Evolutionary conservation across 2,797 vertebrate genomes (phyloP), one percentile per base, ranked within the genome.

Genomic region (Sorex maritimensis): DNA sequence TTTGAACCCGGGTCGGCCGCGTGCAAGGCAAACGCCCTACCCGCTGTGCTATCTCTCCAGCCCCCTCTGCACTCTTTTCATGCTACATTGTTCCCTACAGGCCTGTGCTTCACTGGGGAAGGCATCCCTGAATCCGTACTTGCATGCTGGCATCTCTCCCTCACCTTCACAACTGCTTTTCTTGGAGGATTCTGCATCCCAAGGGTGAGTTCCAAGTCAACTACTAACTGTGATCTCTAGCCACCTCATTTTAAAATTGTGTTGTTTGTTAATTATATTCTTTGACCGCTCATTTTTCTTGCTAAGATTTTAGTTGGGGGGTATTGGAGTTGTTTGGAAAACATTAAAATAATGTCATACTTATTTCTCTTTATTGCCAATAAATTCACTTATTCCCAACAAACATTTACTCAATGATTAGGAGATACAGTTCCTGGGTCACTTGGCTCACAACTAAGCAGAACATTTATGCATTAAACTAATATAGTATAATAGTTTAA

Each of bases 401-500:
- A 80, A 49, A 86, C 75, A 68, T 63, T 89, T 92, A 65, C 30
- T 75, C 14, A 91, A 75, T 86, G 44, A 87, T 86, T 63, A n/a
- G 26, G 11, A 79, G 72, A 44, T 30, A 30, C 23, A 12, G 2
- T 28, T 26, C 23, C 28, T 73, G 30, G 34, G 34, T 24, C 52
- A 80, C n/a, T 44, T 41, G 34, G 23, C 19, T 88, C 90, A n/a
- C 24, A 91, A 77, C 49, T 65, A 81, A 52, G 13, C 46, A 78
- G 5, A 21, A 44, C 88, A 80, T 52, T 13, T 86, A 52, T 26
- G 23, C 3, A 63, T 21, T 63, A 80, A 90, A 65, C 7, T n/a
- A 88, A 81, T 0, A 69, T 63, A 80, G 86, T 49, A 5, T n/a
- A 88, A 81, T 0, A 69, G 44, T 81, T 52, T 44, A 67, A 84